A percentile compares a stretch with the other conserved stretches of the same genome.
phyloP scores from a whole-genome alignment of 2,797 vertebrate species.

The Paedocypris micromegethes region DNA sequence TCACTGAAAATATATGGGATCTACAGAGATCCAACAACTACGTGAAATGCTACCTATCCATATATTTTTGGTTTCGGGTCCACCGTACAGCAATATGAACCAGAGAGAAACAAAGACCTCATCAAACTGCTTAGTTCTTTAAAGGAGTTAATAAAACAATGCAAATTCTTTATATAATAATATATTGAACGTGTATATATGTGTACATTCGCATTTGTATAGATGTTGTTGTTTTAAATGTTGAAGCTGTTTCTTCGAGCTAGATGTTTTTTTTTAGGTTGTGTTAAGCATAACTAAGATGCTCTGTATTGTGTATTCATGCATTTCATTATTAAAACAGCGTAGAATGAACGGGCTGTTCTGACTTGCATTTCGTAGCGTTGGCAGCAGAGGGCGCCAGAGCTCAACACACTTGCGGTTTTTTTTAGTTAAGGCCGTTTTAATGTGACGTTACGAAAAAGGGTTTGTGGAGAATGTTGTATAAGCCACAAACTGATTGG shows the following conservation, averaged over 20 bases:
- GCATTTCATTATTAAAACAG: slow-evolving; percentile 58
- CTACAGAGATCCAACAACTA: slow-evolving; percentile 73
- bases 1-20: slow-evolving; percentile 45
- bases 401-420: too few species aligned
- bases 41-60: slow-evolving; percentile 73
- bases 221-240: slow-evolving; percentile 67
- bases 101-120: slow-evolving; percentile 57
- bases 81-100: slow-evolving; percentile 32
- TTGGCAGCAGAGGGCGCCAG: too few species aligned
- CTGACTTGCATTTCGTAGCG: too few species aligned
- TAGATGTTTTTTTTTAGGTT: slow-evolving; percentile 57
- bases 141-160: slow-evolving; percentile 43
- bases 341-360: too few species aligned
- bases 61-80: slow-evolving; percentile 46
- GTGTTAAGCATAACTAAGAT: slow-evolving; percentile 70
- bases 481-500: too few species aligned
- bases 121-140: slow-evolving; percentile 67
- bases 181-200: slow-evolving; percentile 84
- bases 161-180: slow-evolving; percentile 81
- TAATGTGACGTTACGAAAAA: too few species aligned
- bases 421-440: too few species aligned
- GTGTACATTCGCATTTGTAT: slow-evolving; percentile 80
- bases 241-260: slow-evolving; percentile 62
- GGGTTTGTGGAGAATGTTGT: too few species aligned
- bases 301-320: slow-evolving; percentile 61